Evolutionary conservation across 2,113 vertebrate genomes (phyloP), one percentile per base, ranked within the genome.

Genomic region (Prochilodus magdalenae): DNA sequence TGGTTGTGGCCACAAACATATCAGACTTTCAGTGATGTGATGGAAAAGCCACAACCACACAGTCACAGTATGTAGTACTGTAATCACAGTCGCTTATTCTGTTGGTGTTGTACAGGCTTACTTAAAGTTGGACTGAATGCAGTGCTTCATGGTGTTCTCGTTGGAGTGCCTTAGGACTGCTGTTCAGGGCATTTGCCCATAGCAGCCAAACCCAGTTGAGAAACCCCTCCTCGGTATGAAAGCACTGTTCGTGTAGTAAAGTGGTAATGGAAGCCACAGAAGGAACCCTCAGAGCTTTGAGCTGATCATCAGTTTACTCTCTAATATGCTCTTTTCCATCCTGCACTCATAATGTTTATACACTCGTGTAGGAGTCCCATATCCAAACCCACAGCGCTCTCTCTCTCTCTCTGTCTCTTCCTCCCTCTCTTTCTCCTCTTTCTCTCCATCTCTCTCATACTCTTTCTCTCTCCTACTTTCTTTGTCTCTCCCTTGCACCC

Each of bases 281-380:
- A 33, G 51, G 83, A 87, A 77, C 70, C 86, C 24, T 12, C 73
- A 60, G 47, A 79, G 78, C 47, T 77, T 75, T 87, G 36, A 83
- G 77, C 74, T 70, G 70, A 83, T 89, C 82, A 83, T 74, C 30
- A 57, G 40, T 87, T 91, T 89, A 84, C 71, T 79, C 80, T 89
- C 80, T 81, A 70, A 83, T 82, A 55, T 82, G 59, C 67, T 65
- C 73, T 88, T 92, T 89, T 90, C 88, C 85, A 83, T 89, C 65
- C 66, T 75, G 29, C 33, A 44, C 59, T 72, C 83, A 74, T 72
- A 83, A 73, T 74, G 74, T 84, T 86, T 55, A 74, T 22, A 4
- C 79, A 26, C 53, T 30, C 67, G 62, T 76, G n/a, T 40, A 30
- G 79, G 20, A 73, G 62, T 83, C 36, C 18, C 59, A 18, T 47